A percentile compares a stretch with the other conserved stretches of the same genome.
These are phyloP conservation scores for Calyptomena viridis DNA, from an alignment of 2,113 vertebrate species.

Conservation along the genomic window DNA sequence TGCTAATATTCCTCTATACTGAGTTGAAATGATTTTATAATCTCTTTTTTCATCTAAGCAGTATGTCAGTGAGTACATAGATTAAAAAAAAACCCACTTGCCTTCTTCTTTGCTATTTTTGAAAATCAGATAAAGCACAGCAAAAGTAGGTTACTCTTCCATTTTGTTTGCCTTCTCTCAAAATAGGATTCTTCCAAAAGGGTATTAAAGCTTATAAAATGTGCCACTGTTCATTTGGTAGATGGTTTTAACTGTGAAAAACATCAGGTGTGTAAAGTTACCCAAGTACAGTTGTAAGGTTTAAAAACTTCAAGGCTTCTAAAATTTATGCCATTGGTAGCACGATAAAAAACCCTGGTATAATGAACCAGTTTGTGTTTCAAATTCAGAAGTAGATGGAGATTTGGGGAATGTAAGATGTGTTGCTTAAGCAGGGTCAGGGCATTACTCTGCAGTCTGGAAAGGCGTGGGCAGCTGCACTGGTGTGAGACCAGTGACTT, in stretches of 20 bases:
- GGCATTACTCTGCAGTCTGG: not conserved
- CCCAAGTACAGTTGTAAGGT: not conserved
- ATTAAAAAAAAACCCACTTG: not conserved
- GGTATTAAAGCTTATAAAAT: constrained; percentile 42
- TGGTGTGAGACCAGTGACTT: not conserved
- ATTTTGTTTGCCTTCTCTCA: not conserved
- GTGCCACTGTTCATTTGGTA: not conserved
- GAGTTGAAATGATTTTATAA: not conserved
- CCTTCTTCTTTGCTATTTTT: not conserved
- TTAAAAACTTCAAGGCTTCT: not conserved
- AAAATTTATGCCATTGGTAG: not conserved
- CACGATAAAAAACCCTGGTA: not conserved
- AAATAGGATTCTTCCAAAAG: not conserved
- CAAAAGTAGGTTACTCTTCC: constrained; percentile 21
- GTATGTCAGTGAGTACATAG: not conserved
- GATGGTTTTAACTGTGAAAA: constrained; percentile 8
- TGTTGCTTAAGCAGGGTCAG: not conserved
- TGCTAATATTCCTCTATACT: not conserved
- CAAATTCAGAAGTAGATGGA: not conserved
- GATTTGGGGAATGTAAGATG: not conserved
- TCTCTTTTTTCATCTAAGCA: not conserved
- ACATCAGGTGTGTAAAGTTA: not conserved
- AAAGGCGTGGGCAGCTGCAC: fast-evolving
- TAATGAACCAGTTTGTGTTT: not conserved
- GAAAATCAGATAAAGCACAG: constrained; percentile 6